Conservation (phyloP, 2,113 vertebrate species). For the Heterotilapia buettikoferi region DNA sequence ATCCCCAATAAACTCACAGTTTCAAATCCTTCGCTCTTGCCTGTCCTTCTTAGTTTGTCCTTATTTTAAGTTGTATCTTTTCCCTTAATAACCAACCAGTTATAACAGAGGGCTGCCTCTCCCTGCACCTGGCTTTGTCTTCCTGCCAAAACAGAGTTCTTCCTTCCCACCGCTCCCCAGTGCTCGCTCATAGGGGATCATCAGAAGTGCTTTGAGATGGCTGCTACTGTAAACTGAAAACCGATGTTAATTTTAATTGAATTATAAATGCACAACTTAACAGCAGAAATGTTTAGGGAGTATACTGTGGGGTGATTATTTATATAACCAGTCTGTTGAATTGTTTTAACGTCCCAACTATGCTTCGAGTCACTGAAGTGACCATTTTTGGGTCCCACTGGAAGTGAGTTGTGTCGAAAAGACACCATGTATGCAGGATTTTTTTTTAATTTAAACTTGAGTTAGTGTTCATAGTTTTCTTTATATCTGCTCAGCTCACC, state of each 20-base stretch:
- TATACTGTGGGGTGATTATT: not conserved
- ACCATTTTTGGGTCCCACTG: not conserved
- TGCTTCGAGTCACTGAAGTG: not conserved
- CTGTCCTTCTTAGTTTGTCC: not conserved
- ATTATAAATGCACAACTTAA: not conserved
- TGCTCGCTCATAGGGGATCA: not conserved
- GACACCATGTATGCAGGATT: not conserved
- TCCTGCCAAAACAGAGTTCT: not conserved
- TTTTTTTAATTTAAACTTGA: not conserved
- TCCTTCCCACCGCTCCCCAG: not conserved
- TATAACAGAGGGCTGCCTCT: not conserved
- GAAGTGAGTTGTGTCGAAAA: not conserved
- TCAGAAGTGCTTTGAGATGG: not conserved
- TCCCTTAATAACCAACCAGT: not conserved
- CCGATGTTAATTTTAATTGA: not conserved
- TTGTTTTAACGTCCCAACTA: not conserved
- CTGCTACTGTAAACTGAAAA: not conserved
- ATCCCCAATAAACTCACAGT: not conserved
- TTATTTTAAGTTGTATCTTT: not conserved
- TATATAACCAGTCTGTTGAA: not conserved
- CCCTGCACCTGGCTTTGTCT: not conserved
- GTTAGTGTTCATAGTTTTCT: not conserved
- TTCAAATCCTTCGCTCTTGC: not conserved
- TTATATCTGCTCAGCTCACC: not conserved
- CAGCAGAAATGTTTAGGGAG: not conserved